Evolutionary conservation across 2,797 vertebrate species (phyloP), one percentile per base, ranked within the genome.

Genomic region (Notolabrus celidotus): DNA sequence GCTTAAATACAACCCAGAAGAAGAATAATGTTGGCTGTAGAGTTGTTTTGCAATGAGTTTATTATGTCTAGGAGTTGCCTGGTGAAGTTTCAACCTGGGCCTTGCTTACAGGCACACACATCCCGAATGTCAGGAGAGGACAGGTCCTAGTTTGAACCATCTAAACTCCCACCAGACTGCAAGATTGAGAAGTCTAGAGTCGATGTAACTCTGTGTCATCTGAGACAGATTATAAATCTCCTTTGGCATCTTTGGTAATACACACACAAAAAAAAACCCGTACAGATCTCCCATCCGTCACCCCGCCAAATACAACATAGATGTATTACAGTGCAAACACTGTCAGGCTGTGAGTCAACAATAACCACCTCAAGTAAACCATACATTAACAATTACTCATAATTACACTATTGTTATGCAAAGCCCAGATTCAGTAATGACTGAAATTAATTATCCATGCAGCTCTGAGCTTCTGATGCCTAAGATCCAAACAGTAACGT

Each of bases 371-470:
- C 27, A 52, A 25, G 10, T 52, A 42, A 77, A 68, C 42, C 15
- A n/a, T 19, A 20, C 20, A 59, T 52, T 36, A 56, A 71, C 29
- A 69, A 20, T 41, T 54, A 70, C 71, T 71, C 58, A 65, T 57
- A 8, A 70, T 3, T 33, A 34, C 1, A 1, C 57, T 33, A 22
- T 63, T 77, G 63, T 56, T 57, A 71, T 62, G 51, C 66, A 75
- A 47, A 71, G 29, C 20, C 60, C 5, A 20, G 19, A 67, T 64
- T 84, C 16, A 33, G 54, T 45, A 38, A 64, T 34, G 65, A 71
- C 51, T 78, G 51, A 57, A 71, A 60, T 75, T 51, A 87, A 84
- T 77, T 46, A 59, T 58, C 75, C 67, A 16, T 68, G 67, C 59
- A 69, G 59, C 64, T 56, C 58, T 16, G 10, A 78, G 66, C 56